Evolutionary conservation across 2,888 invertebrate genomes (phyloP), one percentile per base, ranked within the genome.

Genomic region (Boloria euphrosyne): DNA sequence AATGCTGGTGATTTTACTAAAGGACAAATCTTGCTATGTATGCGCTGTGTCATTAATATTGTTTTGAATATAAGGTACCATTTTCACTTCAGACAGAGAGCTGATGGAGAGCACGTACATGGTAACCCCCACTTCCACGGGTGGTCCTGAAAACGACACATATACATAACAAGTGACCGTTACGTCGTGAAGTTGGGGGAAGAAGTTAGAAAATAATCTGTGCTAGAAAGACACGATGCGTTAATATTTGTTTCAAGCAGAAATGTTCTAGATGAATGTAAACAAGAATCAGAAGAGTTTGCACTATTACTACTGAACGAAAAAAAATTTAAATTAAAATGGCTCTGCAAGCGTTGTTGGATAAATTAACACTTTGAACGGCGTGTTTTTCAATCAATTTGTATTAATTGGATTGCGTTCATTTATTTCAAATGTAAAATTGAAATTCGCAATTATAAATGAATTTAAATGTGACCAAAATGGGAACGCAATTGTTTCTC

Each of bases 91-190:
- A 88, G 96, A 96, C 85, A 96, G 95, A 85, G 96, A 96, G 93
- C 95, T 95, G 94, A 96, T 96, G 92, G 95, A 95, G 90, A 96
- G 95, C 92, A 96, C 96, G 94, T 96, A 96, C 94, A 96, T 95
- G 90, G 96, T 96, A 89, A 96, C 95, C 86, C 96, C 96, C 86
- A 96, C 96, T 91, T 95, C 95, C 87, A 96, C 96, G 80, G 96
- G 95, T 87, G 94, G 94, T 93, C 95, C 96, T 96, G 94, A 93
- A 94, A 94, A 88, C 80, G 86, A 89, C 80, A 90, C 76, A 89
- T 77, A 85, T 78, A 87, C 79, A 77, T 77, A 72, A 73, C 73
- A 76, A 60, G 66, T 60, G 66, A 55, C 51, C 64, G 59, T 66
- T 58, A 27, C 55, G 52, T 49, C 31, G 64, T 22, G 38, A 51